Evolutionary conservation across 2,888 invertebrate species (phyloP).

Genomic region (Aporophyla nigra): DNA sequence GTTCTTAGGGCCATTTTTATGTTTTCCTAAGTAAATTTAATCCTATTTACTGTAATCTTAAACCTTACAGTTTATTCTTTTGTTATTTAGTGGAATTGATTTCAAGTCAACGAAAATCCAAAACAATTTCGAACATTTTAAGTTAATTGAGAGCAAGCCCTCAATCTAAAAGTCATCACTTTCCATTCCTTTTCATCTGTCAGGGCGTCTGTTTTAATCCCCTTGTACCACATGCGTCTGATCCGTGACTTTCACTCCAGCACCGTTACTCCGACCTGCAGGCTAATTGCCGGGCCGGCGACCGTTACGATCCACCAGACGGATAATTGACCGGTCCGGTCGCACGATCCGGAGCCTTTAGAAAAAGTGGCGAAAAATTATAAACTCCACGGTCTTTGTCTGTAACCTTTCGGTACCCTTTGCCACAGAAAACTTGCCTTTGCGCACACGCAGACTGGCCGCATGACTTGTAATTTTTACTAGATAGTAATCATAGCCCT

Average conservation of each 20-base stretch:
- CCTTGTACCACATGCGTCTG: conserved; percentile 9
- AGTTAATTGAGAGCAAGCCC: conserved; percentile 19
- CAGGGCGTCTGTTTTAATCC: conserved; percentile 30
- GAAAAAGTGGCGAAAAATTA: conserved; percentile 45
- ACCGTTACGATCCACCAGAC: conserved; percentile 46
- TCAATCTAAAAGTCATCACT: conserved; percentile 34
- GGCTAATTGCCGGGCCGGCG: conserved; percentile 40
- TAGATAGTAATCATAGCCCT: conserved; percentile 7
- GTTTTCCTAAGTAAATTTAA: neutral
- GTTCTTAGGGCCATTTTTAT: neutral
- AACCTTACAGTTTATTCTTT: neutral
- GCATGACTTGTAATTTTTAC: conserved; percentile 5
- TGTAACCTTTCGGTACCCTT: conserved; percentile 31
- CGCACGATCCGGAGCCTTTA: conserved; percentile 23
- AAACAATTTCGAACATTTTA: neutral
- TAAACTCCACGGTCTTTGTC: conserved; percentile 5
- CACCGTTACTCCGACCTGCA: conserved; percentile 37
- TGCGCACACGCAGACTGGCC: conserved; percentile 6
- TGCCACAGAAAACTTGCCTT: no score
- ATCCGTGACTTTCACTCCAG: conserved; percentile 43
- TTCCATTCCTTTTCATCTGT: conserved; percentile 27
- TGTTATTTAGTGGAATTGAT: conserved; percentile 12
- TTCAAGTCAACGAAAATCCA: neutral
- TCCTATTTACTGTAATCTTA: neutral
- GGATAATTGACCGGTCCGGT: conserved; percentile 37